phyloP scores from a whole-genome alignment of 2,113 vertebrate genomes.

The Otus sunia region DNA sequence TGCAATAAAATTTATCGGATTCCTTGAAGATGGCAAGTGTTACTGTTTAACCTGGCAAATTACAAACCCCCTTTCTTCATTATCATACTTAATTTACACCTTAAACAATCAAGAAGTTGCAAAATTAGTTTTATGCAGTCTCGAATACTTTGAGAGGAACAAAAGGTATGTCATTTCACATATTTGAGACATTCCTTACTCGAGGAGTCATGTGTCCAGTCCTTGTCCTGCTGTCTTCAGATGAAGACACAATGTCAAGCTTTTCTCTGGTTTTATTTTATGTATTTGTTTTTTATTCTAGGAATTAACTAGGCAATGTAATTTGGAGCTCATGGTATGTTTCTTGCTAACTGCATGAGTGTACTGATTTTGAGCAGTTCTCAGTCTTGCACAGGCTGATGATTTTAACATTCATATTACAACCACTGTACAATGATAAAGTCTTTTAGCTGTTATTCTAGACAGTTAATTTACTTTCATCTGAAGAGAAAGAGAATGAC shows the following conservation, averaged over 20 bases:
- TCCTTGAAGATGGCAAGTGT: neutral
- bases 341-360: neutral
- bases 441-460: neutral
- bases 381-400: neutral
- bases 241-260: neutral
- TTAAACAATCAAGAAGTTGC: neutral
- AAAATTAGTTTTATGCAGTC: neutral
- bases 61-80: neutral
- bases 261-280: neutral
- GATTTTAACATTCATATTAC: neutral
- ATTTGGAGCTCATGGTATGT: neutral
- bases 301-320: neutral
- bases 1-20: neutral
- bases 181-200: neutral
- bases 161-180: neutral
- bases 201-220: rapidly evolving
- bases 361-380: neutral
- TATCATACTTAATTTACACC: too few relatives aligned
- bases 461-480: neutral
- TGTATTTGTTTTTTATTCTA: neutral
- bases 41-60: neutral
- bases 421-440: neutral
- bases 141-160: neutral
- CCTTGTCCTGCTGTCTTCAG: neutral
- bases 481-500: neutral